Evolutionary conservation across 2,888 invertebrate genomes (phyloP), one percentile per base, ranked within the genome.

Genomic region (Cordylochernes scorpioides): DNA sequence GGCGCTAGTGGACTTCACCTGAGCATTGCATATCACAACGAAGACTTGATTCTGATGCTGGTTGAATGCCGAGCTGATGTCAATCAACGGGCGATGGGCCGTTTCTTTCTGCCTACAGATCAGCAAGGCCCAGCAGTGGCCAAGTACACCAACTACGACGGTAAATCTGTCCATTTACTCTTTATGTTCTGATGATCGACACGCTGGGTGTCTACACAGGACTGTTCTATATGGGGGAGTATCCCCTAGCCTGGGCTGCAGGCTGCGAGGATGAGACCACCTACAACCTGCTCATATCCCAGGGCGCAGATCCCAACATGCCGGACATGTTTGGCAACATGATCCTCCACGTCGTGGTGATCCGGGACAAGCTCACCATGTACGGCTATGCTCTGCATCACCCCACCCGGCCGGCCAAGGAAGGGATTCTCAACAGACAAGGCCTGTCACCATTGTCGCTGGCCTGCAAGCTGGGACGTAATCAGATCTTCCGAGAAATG

Each of bases 341-440:
- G 68, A 82, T 91, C 39, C 61, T 97, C n/a, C 97, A 97, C 51
- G 91, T 97, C 86, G 84, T 94, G 19, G 94, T 97, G 21, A 88
- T 97, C 35, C 74, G 82, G 49, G 86, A 94, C 57, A 88, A 91
- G 56, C 58, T 84, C n/a, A n/a, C n/a, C 46, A 94, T 94, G 91
- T 94, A 91, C 50, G 84, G 86, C 16, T 94, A 94, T 55, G 91
- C 91, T 1, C 62, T 94, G 22, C 65, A 86, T 9, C 94, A 97
- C 55, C 88, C 88, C 8, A 75, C 73, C 49, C 64, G 71, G 8
- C 82, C 84, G 12, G 91, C 94, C 4, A 74, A 77, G 47, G 80
- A 84, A 48, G 78, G 82, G 8, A 72, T 88, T 25, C 63, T 67
- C 42, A 97, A 97, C 55, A 61, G 63, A 36, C 71, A 74, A 3